Evolutionary conservation across 2,888 invertebrate species (phyloP), one percentile per base, ranked within the genome.

Genomic region (Cyclophora punctaria): DNA sequence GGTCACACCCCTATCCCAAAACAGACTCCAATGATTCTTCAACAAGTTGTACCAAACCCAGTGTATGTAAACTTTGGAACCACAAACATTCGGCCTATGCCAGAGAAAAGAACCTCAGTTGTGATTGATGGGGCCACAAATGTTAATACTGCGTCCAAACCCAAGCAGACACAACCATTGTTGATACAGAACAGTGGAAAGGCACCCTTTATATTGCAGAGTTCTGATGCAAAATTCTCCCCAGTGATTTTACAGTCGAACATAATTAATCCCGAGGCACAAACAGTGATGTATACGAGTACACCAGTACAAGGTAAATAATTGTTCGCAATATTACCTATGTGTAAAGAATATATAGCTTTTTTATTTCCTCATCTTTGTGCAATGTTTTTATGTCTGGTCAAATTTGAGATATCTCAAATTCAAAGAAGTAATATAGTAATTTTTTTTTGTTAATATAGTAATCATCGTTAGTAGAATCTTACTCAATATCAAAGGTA

Each of bases 161-260:
- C 65, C 1, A 74, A 73, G 44, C 70, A 73, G 45, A 52, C 69
- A 33, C 83, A 80, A 53, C 84, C 82, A 40, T 55, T 88, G 35
- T 53, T 89, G 33, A 71, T 87, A 58, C 86, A 82, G 49, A 85
- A 78, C 56, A 81, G 73, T 68, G 53, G 74, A 34, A 86, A 86
- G 63, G 74, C 83, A 6, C 88, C 89, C 5, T 67, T 89, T 40
- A 77, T 88, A 49, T 58, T 89, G 42, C 87, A 88, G 69, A 84
- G 71, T 7, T 62, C 79, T 35, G 89, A 89, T 74, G 60, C 81
- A n/a, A 86, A 75, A 59, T 85, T 88, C 57, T 83, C 88, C 46
- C 91, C 92, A 64, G 90, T 94, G 43, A 88, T 94, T 48, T 78
- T 94, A 48, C 93, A 93, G 71, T 90, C 92, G 3, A 93, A 92